phyloP scores from a whole-genome alignment of 2,797 vertebrate species.

The Pantherophis vulpinus region DNA sequence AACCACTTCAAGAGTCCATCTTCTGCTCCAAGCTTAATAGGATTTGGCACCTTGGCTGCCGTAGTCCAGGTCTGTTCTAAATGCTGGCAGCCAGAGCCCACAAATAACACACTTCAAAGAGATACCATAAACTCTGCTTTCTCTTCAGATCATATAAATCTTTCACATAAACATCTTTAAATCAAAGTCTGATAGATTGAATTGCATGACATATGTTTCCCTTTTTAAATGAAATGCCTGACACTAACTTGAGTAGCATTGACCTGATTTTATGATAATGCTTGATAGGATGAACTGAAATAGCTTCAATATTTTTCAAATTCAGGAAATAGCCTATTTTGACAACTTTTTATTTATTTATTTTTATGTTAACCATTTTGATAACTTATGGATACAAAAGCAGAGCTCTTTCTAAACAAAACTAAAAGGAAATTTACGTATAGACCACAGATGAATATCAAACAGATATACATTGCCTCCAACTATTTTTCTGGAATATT shows the following conservation, averaged over 20 bases:
- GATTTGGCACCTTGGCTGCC: background rate
- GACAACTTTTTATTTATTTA: constrained; percentile 38
- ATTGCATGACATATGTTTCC: background rate
- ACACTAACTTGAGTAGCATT: background rate
- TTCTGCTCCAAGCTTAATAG: background rate
- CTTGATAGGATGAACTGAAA: constrained; percentile 5
- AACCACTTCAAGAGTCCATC: background rate
- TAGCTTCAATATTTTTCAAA: constrained; percentile 54
- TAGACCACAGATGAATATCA: too few relatives aligned
- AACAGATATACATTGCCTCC: background rate
- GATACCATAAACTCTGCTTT: background rate
- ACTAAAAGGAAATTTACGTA: background rate
- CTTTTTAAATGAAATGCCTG: background rate
- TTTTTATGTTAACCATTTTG: background rate
- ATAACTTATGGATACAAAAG: background rate
- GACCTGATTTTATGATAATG: background rate
- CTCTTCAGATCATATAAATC: background rate
- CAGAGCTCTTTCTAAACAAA: background rate
- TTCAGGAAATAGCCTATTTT: constrained; percentile 60
- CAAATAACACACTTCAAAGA: background rate
- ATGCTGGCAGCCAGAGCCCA: background rate
- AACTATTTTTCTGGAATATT: background rate
- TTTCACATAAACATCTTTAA: background rate
- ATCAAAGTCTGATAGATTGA: background rate
- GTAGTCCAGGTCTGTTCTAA: background rate